Base-by-base conservation (phyloP, 1,140 invertebrate species). In the Ips typographus region DNA sequence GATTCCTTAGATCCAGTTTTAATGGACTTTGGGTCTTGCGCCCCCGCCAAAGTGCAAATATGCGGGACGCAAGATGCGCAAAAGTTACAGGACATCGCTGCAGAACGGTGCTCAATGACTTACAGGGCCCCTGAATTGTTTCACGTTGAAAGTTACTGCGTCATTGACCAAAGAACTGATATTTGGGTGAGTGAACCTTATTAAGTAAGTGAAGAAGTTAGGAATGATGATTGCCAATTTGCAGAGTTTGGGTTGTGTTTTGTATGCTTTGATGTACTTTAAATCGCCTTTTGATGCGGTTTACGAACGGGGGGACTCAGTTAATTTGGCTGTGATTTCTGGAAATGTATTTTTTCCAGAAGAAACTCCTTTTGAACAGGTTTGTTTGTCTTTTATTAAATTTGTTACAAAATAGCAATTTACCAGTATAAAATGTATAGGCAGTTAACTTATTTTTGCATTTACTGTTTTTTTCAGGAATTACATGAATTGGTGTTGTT, bases 91-190 rank as follows among this genome's bases (percentile, higher is more conserved):
- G 94, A 95, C 79, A 78, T 88, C 57, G 93, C 93, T 4, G 90
- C 90, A 63, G 92, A 95, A 82, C 84, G 90, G 71, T 94, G 91
- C 79, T 92, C 91, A 37, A 95, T 95, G 88, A 88, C 92, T 6
- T 96, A 94, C 76, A 83, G 91, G 77, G 91, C 94, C 36, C 94
- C 94, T 22, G 94, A 96, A 82, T 81, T 95, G 40, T 95, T 95
- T 76, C 91, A 91, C 75, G 91, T 95, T 44, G 90, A 94, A 81
- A 89, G 87, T 67, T 89, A 91, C 75, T 88, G 88, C 77, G 87
- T 87, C 75, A 86, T 96, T 71, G 93, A 94, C 81, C 92, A 95
- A 81, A 81, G 91, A 71, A 92, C 91, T 43, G 93, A 95, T 83
- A 90, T 95, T 75, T 96, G 93, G 93, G 93, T 94, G 82, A 53